phyloP scores from a whole-genome alignment of 2,797 vertebrate species.

The Alcedo quadribrachys region DNA sequence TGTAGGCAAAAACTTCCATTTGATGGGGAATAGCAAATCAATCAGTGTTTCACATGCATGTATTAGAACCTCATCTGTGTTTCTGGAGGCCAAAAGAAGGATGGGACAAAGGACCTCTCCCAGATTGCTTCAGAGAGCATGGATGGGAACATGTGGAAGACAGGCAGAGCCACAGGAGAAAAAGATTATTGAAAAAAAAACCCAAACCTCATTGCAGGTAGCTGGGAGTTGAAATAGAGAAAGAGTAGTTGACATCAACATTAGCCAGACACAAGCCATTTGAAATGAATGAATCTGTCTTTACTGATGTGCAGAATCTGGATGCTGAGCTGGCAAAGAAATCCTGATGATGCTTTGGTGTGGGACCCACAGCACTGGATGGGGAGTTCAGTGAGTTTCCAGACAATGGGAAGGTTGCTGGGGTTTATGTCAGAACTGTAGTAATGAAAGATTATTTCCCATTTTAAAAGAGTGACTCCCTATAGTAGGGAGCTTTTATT shows the following conservation, averaged over 20 bases:
- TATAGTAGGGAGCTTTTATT: background rate
- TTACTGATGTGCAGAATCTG: background rate
- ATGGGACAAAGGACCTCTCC: background rate
- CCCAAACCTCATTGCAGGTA: background rate
- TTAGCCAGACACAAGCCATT: background rate
- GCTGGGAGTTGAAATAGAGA: background rate
- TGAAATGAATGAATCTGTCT: background rate
- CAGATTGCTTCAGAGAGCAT: background rate
- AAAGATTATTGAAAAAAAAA: background rate
- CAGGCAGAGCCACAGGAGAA: background rate
- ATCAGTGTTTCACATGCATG: background rate
- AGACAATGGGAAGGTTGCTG: background rate
- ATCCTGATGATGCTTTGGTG: background rate
- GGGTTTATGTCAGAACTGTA: background rate
- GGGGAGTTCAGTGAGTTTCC: background rate
- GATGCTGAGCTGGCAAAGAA: background rate
- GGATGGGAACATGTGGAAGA: background rate
- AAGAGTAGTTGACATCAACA: fast-evolving
- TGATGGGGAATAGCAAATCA: background rate
- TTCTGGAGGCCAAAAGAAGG: background rate
- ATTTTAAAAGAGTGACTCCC: background rate
- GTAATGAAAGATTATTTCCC: background rate
- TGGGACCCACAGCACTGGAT: background rate
- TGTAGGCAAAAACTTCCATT: background rate
- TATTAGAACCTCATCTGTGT: background rate